These are phyloP conservation scores for Bettongia penicillata DNA, from an alignment of 2,113 vertebrate species.

Conservation along the genomic window DNA sequence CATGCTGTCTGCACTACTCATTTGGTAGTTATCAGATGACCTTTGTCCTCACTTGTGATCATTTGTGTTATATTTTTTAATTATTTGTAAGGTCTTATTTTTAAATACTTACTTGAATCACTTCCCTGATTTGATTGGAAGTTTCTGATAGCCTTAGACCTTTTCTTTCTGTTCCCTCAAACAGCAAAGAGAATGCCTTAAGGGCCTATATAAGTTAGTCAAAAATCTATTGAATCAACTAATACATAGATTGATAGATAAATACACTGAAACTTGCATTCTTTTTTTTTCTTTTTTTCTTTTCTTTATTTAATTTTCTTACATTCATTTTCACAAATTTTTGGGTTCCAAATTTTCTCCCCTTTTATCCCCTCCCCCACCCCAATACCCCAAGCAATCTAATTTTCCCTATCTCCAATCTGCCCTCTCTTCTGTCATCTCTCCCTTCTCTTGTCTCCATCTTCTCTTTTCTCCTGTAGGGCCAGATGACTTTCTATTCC, in stretches of 20 bases:
- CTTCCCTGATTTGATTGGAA: neutral
- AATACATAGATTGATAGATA: neutral
- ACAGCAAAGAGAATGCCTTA: neutral
- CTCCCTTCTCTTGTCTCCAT: too few species aligned
- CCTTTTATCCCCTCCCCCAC: too few species aligned
- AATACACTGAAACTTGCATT: neutral
- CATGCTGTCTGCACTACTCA: neutral
- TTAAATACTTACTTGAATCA: neutral
- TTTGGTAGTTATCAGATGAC: neutral
- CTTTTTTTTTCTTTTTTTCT: too few species aligned
- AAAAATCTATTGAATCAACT: neutral
- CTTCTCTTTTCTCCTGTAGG: too few species aligned
- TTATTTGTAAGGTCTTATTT: neutral
- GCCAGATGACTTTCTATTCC: too few species aligned
- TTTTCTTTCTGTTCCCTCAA: neutral
- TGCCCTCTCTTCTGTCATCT: too few species aligned
- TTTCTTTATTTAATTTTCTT: too few species aligned
- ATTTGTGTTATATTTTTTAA: neutral
- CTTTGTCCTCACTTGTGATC: neutral
- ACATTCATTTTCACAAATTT: too few species aligned
- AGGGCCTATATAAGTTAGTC: neutral
- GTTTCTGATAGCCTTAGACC: neutral
- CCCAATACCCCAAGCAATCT: too few species aligned
- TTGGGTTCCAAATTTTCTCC: too few species aligned
- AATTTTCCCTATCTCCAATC: too few species aligned